Evolutionary conservation across 2,888 invertebrate genomes (phyloP), one percentile per base, ranked within the genome.

Genomic region (Gerris lacustris): DNA sequence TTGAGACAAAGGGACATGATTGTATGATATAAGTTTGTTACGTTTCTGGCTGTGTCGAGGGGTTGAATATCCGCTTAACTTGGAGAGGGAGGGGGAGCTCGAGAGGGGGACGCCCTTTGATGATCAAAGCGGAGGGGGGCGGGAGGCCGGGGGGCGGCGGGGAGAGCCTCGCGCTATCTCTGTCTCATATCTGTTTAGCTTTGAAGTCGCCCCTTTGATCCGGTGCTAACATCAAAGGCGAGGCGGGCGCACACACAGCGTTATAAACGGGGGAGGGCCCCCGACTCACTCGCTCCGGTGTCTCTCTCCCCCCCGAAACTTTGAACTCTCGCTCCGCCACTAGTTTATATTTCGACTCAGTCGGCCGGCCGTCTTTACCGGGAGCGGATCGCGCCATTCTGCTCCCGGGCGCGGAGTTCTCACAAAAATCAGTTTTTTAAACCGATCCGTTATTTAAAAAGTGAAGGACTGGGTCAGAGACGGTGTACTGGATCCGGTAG

Each of bases 241-340:
- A 55, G 55, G 55, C 11, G 70, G 74, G 74, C 75, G 73, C 73
- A 73, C 75, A 75, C 73, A 75, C 72, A 73, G 74, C 76, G 75
- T 75, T 76, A 76, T 76, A 76, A 76, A 82, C 83, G 83, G 83
- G 74, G 74, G 31, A 31, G 31, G 72, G 72, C 73, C 75, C 73
- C 75, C 70, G 71, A 70, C 71, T 68, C 68, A 63, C 71, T 72
- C 31, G 31, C 31, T 70, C 82, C 82, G 84, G 84, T 84, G 81
- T 82, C 82, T 73, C 75, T 74, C 74, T 72, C 74, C 72, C 75
- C 72, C 73, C 73, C 75, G 73, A 74, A 73, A 74, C 74, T 74
- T 75, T 73, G 74, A 75, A 74, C 75, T 75, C 74, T 72, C 73
- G 73, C 73, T 43, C 66, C 73, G 73, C 74, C 74, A 74, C 75